Evolutionary conservation across 2,113 vertebrate genomes (phyloP).

Genomic region (Perognathus longimembris): DNA sequence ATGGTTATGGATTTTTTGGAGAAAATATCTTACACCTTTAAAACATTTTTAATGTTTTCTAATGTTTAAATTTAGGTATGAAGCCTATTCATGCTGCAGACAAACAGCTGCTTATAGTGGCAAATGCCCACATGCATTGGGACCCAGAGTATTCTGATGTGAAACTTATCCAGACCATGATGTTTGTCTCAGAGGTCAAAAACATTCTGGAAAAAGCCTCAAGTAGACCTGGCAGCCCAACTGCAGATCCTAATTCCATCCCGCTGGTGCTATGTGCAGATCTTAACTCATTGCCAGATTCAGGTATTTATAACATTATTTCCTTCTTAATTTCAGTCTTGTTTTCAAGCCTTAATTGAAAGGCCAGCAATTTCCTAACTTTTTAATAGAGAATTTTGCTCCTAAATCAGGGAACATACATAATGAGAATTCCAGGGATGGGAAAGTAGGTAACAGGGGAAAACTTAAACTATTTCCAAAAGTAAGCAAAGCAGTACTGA

Average conservation of each 20-base stretch:
- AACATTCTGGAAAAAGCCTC: constrained; percentile 96
- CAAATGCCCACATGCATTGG: constrained; percentile 99
- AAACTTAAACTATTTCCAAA: constrained; percentile 48
- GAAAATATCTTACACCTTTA: background rate
- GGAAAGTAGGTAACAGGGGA: background rate
- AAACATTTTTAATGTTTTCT: constrained; percentile 17
- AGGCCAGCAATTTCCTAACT: background rate
- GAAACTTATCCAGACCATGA: constrained; percentile 99
- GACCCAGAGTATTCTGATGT: constrained; percentile 99
- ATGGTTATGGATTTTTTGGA: background rate
- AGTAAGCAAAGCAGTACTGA: constrained; percentile 1
- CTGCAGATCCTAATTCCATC: constrained; percentile 93
- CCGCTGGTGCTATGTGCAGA: constrained; percentile 99
- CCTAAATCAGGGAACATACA: constrained; percentile 21
- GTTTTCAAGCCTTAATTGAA: constrained; percentile 30
- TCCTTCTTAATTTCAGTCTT: constrained; percentile 3
- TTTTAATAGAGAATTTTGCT: constrained; percentile 18
- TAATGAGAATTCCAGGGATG: background rate
- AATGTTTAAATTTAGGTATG: constrained; percentile 86
- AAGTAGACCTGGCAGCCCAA: constrained; percentile 88
- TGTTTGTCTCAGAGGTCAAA: constrained; percentile 99
- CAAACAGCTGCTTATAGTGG: constrained; percentile 95
- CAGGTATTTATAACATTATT: constrained; percentile 88
- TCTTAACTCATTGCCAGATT: constrained; percentile 99
- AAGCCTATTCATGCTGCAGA: constrained; percentile 91